Evolutionary conservation across 2,888 invertebrate genomes (phyloP).

Genomic region (Amorpha juglandis): DNA sequence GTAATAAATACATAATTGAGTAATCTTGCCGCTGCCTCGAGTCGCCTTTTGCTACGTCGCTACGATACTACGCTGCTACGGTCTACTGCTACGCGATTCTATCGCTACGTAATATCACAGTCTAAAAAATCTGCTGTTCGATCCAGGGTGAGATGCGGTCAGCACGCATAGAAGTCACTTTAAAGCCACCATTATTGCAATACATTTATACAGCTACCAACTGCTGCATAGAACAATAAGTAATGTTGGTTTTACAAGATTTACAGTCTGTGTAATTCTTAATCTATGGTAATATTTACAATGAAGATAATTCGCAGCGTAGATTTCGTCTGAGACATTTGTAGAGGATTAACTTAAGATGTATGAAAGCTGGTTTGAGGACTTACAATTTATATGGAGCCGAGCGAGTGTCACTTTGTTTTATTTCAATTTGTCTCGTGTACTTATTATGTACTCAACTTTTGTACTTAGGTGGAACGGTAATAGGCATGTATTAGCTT

Average conservation of each 20-base stretch:
- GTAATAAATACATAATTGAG: constrained; percentile 31
- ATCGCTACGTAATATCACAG: not conserved
- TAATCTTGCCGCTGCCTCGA: constrained; percentile 25
- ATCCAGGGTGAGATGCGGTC: no score
- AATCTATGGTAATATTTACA: not conserved
- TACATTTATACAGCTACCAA: no score
- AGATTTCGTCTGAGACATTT: constrained; percentile 3
- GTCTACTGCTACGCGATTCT: not conserved
- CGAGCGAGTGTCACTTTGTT: constrained; percentile 9
- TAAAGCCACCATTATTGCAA: no score
- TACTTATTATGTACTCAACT: not conserved
- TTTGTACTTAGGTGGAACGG: not conserved
- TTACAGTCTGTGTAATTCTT: not conserved
- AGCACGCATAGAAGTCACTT: no score
- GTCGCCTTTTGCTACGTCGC: not conserved
- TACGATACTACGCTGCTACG: constrained; percentile 4
- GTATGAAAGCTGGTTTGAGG: not conserved
- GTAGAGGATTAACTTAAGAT: constrained; percentile 4
- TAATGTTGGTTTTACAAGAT: no score
- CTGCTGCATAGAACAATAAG: no score
- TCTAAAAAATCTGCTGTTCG: no score
- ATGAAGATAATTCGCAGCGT: constrained; percentile 7
- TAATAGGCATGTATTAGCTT: not conserved
- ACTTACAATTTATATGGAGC: constrained; percentile 10
- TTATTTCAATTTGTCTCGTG: constrained; percentile 13